Base-by-base conservation (phyloP, 2,888 invertebrate genomes). In the Zonitis immaculata region DNA sequence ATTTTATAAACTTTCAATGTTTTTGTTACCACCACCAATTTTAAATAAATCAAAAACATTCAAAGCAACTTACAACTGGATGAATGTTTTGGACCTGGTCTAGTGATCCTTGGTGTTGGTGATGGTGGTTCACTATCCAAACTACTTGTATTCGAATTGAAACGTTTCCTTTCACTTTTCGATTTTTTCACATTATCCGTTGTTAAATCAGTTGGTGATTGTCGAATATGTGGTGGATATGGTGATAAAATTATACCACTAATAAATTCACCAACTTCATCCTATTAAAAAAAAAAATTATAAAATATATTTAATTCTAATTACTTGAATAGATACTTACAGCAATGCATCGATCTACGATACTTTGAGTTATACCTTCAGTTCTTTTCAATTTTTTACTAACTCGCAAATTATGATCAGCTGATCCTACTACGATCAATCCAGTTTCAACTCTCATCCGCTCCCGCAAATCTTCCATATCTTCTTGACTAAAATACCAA, bases 351-450 rank as follows among this genome's bases (percentile, higher is more conserved):
- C 87, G 79, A 68, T 92, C 91, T 0, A 89, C 87, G 79, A 90
- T 86, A 35, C 82, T 80, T 70, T 92, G 91, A 0, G 90, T 91
- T 14, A 91, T 81, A 12, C 86, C 84, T 65, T 89, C 87, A n/a
- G 80, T 76, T 62, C 84, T 80, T 58, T 87, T 83, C 69, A 88
- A 88, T 46, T 81, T 80, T 56, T 86, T 84, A 6, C 81, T 82
- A 56, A 92, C 80, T 35, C 89, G 77, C 14, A 92, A 75, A 49
- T 83, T 79, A 71, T 89, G 88, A 73, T 91, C 90, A 1, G 88
- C 89, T 30, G 87, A 86, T 18, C 91, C 91, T 12, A 92, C 86
- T 11, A 92, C 82, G 28, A 91, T 80, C 28, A 91, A 73, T 47
- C 87, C 84, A 3, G 88, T 87, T 68, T 89, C 88, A 0, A 87